Evolutionary conservation across 2,888 invertebrate genomes (phyloP).

Genomic region (Siphlonurus alternatus): DNA sequence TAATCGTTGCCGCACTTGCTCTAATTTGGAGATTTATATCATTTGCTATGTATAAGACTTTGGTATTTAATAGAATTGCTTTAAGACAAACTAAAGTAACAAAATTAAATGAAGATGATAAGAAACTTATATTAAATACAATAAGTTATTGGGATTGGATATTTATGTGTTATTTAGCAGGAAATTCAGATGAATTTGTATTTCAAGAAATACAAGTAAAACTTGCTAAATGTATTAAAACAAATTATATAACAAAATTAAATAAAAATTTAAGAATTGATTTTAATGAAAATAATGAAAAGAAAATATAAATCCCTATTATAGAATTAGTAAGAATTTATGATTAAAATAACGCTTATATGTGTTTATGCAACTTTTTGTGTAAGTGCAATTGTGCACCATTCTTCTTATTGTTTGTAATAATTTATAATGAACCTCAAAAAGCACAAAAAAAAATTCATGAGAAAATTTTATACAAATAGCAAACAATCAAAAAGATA

Average conservation of each 20-base stretch:
- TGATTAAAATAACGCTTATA: too few species aligned
- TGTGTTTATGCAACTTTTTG: too few species aligned
- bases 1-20: constrained; percentile 50
- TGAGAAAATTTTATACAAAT: too few species aligned
- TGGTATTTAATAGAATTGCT: background rate
- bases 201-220: background rate
- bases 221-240: background rate
- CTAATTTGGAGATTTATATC: background rate
- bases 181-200: background rate
- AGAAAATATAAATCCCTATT: too few species aligned
- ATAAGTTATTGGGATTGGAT: constrained; percentile 2
- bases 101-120: background rate
- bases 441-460: too few species aligned
- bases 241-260: background rate
- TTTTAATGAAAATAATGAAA: constrained; percentile 4
- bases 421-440: too few species aligned
- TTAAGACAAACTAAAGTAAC: background rate
- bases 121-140: background rate
- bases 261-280: constrained; percentile 15
- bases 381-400: too few species aligned
- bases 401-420: too few species aligned
- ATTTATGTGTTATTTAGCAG: background rate
- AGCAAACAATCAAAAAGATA: too few species aligned
- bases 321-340: too few species aligned
- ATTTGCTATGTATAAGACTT: background rate